Evolutionary conservation across 2,113 vertebrate species (phyloP), one percentile per base, ranked within the genome.

Genomic region (Podarcis muralis): DNA sequence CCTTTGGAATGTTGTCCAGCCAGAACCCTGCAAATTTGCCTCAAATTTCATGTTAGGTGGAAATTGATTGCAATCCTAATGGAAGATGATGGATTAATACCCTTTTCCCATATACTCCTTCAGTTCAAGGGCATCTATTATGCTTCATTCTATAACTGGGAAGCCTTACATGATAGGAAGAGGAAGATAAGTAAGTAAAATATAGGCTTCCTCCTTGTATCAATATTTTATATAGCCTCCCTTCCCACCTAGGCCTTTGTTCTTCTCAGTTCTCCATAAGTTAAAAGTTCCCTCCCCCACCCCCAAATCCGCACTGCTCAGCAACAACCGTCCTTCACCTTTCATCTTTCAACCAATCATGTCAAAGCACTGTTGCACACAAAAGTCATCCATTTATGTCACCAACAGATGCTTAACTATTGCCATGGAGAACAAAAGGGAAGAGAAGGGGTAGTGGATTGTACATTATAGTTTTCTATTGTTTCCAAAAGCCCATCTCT

Each of bases 401-500:
- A 93, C 9, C 75, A 89, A 57, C 18, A 48, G 71, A 90, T 8
- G 32, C 74, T 27, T 88, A 79, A 40, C 57, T 88, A 77, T 0
- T 88, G 1, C 30, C n/a, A 35, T 87, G 48, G 76, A 80, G 78
- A 89, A n/a, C 40, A 18, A 89, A 76, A 7, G 82, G 16, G 35
- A 35, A 74, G 72, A 74, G 35, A 74, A 35, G n/a, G 35, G 5
- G 0, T 18, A 15, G 32, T 35, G 25, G 0, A 86, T 12, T 83
- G 18, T 27, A 79, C 3, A 13, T 40, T 40, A 57, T 5, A 72
- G 16, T 81, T 78, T 62, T 88, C 75, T 81, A 82, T 59, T 25
- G 84, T 74, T 65, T 30, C 83, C 40, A 86, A 68, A 35, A 20
- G 30, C 43, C 23, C 20, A 65, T 66, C 8, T 3, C 35, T 86